Conservation (phyloP, 2,797 vertebrate species). For the Enoplosus armatus region DNA sequence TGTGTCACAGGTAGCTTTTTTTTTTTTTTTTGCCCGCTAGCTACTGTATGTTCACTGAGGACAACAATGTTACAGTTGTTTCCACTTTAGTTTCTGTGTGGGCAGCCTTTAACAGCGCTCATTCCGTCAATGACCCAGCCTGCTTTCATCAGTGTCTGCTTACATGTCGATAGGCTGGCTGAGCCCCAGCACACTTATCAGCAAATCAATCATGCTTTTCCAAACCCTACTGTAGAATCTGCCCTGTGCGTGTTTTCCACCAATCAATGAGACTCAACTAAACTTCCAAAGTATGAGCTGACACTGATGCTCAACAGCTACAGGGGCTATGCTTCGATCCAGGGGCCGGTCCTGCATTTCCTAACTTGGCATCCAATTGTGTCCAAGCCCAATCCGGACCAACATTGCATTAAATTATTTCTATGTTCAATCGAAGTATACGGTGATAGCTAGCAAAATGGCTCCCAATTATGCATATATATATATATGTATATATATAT, state of each 20-base stretch:
- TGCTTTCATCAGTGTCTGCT: constrained; percentile 12
- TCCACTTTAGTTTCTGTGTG: background rate
- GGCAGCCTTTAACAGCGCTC: constrained; percentile 1
- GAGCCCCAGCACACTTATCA: background rate
- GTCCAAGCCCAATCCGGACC: no score
- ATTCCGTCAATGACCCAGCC: background rate
- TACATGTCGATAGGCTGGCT: background rate
- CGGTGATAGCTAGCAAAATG: no score
- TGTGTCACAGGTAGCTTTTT: no score
- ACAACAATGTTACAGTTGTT: no score
- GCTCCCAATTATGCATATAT: no score
- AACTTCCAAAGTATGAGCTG: background rate
- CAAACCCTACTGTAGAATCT: constrained; percentile 10
- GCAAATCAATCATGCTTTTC: constrained; percentile 45
- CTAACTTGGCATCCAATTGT: no score
- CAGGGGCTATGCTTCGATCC: background rate
- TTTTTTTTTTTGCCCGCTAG: no score
- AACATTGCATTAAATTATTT: no score
- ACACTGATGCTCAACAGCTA: background rate
- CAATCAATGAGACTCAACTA: constrained; percentile 31
- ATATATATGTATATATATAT: no score
- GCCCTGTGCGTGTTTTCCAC: constrained; percentile 39
- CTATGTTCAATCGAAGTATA: no score
- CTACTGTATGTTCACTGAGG: no score
- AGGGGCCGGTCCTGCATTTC: no score